Evolutionary conservation across 1,140 invertebrate genomes (phyloP), one percentile per base, ranked within the genome.

Genomic region (Platorchestia sp.): DNA sequence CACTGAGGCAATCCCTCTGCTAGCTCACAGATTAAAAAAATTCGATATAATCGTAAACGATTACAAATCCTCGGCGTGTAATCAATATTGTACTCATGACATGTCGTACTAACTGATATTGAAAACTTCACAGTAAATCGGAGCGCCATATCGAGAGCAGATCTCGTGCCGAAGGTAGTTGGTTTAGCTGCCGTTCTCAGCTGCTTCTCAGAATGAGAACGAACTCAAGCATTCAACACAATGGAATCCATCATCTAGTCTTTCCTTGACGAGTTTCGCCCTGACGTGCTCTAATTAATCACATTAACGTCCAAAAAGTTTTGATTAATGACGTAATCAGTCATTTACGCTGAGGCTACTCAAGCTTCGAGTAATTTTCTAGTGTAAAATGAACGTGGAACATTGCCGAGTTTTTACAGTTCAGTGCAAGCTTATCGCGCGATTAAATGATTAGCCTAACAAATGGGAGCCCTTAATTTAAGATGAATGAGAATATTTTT

Each of bases 261-360:
- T 45, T 44, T 93, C 45, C 40, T 93, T 93, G 44, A n/a, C 91
- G 91, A 93, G 91, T 45, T 10, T 45, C 36, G 44, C 16, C 43
- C 91, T n/a, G 91, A 45, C 91, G 43, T 45, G 40, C 36, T 7
- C 43, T 93, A 93, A 93, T 93, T 93, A 45, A 93, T 93, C 91
- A 45, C 91, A 93, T 93, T 93, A 93, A 93, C 91, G 91, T 45
- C 91, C 91, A 93, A 93, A 42, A 93, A 93, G 91, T 93, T 93
- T 16, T 93, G 91, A 93, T 93, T 93, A 93, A 93, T 93, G 91
- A 93, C 91, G 43, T 40, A 93, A 93, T 93, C 43, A 93, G 91
- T 93, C 91, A 93, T 93, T 93, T 43, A 89, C 43, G 87, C 59
- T 75, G 27, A 36, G 7, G 59, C 27, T 19, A 22, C 59, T 36